Percentiles rank a stretch among this genome's conserved stretches.
phyloP scores from a whole-genome alignment of 2,888 invertebrate genomes.

The Nebria salina region DNA sequence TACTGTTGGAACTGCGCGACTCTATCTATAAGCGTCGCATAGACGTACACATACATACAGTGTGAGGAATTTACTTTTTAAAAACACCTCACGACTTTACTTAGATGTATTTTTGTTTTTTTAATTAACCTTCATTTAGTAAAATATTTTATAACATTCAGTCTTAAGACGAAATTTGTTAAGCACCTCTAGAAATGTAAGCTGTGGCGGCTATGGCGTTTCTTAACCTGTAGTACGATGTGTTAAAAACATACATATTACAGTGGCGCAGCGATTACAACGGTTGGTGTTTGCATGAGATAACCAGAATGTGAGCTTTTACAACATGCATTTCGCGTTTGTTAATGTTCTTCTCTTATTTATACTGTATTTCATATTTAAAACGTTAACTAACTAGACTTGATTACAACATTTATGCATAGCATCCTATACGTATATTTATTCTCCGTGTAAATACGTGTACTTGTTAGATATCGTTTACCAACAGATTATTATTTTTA shows the following conservation, averaged over 20 bases:
- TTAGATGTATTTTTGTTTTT: too few relatives aligned
- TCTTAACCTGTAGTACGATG: constrained; percentile 36
- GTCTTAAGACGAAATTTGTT: too few relatives aligned
- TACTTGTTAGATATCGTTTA: background rate
- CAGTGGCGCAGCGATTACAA: constrained; percentile 31
- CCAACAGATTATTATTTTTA: too few relatives aligned
- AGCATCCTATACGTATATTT: background rate
- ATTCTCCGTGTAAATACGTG: background rate
- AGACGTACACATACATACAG: background rate
- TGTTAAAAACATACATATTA: constrained; percentile 43
- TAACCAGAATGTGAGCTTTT: constrained; percentile 24
- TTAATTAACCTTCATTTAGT: too few relatives aligned
- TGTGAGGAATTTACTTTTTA: too few relatives aligned
- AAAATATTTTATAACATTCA: too few relatives aligned
- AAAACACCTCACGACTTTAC: too few relatives aligned
- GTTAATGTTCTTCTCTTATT: constrained; percentile 44
- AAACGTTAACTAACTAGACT: constrained; percentile 41
- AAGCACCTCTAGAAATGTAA: background rate
- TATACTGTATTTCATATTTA: constrained; percentile 45
- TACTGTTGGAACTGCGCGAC: constrained; percentile 12
- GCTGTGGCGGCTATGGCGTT: background rate
- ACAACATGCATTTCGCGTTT: constrained; percentile 22
- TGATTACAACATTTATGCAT: constrained; percentile 34
- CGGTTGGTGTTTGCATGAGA: constrained; percentile 36
- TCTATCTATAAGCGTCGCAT: constrained; percentile 11